These are phyloP conservation scores for Malaclemys terrapin DNA, from an alignment of 2,113 vertebrate species.

Conservation along the genomic window DNA sequence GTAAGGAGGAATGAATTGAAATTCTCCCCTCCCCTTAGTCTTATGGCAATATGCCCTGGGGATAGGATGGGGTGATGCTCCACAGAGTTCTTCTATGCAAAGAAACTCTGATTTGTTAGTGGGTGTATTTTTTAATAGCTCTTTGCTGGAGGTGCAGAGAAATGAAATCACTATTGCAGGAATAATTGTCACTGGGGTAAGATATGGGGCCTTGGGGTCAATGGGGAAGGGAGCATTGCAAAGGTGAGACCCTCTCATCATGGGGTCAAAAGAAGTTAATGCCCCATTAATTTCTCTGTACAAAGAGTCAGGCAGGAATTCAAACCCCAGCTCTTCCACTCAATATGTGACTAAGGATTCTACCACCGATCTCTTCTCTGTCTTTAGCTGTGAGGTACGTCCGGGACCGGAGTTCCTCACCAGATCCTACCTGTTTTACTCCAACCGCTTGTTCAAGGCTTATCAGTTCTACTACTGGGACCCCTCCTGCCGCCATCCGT, in stretches of 20 bases:
- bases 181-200: neutral
- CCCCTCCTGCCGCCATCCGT: conserved; percentile 83
- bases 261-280: neutral
- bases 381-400: conserved; percentile 89
- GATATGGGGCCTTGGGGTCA: too few relatives aligned
- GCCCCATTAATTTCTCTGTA: neutral
- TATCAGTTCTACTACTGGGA: conserved; percentile 92
- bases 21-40: neutral
- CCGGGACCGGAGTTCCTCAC: conserved; percentile 92
- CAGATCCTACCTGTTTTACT: conserved; percentile 89
- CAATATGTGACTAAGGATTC: fast-evolving
- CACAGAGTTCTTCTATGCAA: neutral
- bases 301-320: neutral
- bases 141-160: neutral
- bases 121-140: neutral
- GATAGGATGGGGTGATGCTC: neutral
- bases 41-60: neutral
- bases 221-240: neutral
- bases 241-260: neutral
- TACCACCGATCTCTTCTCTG: neutral
- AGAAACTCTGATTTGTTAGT: neutral
- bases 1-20: neutral
- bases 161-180: neutral
- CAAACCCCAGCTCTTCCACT: neutral
- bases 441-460: conserved; percentile 87